Percentiles rank a stretch among this genome's conserved stretches.
phyloP scores from a whole-genome alignment of 2,797 vertebrate species.

The Orestias chungarensis region DNA sequence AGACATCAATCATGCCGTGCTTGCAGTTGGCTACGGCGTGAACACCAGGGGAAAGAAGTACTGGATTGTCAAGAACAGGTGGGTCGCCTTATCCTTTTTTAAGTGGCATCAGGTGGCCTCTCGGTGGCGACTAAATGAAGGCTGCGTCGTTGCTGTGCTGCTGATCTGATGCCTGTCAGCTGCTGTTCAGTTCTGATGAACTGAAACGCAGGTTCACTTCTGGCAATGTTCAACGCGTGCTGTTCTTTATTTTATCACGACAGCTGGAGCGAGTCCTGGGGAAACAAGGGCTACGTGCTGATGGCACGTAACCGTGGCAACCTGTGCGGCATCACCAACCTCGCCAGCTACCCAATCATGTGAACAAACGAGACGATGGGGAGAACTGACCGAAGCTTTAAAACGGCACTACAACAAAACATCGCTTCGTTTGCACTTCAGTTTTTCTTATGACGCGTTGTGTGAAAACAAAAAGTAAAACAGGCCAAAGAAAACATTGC shows the following conservation, averaged over 20 bases:
- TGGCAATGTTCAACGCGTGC: neutral
- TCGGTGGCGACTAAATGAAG: conserved; percentile 16
- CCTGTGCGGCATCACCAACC: conserved; percentile 83
- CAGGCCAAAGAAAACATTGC: conserved; percentile 58
- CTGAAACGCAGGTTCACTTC: conserved; percentile 11
- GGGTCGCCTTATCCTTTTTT: conserved; percentile 9
- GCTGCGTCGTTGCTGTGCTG: neutral
- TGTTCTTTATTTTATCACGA: conserved; percentile 6
- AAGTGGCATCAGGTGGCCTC: conserved; percentile 50
- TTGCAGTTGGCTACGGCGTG: conserved; percentile 90
- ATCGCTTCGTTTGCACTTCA: neutral
- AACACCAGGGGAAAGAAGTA: conserved; percentile 86
- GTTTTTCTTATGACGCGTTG: neutral
- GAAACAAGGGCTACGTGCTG: conserved; percentile 79
- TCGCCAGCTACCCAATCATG: conserved; percentile 81
- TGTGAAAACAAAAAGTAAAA: conserved; percentile 17
- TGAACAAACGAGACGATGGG: conserved; percentile 40
- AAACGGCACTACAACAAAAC: conserved; percentile 11
- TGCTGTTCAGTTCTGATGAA: conserved; percentile 5
- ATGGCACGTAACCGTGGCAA: conserved; percentile 85
- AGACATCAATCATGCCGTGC: conserved; percentile 90
- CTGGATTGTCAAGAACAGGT: conserved; percentile 99
- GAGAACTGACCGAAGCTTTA: conserved; percentile 19
- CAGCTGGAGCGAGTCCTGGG: conserved; percentile 84
- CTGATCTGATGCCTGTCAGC: conserved; percentile 22